Evolutionary conservation across 2,888 invertebrate genomes (phyloP).

Genomic region (Yponomeuta plumbellus): DNA sequence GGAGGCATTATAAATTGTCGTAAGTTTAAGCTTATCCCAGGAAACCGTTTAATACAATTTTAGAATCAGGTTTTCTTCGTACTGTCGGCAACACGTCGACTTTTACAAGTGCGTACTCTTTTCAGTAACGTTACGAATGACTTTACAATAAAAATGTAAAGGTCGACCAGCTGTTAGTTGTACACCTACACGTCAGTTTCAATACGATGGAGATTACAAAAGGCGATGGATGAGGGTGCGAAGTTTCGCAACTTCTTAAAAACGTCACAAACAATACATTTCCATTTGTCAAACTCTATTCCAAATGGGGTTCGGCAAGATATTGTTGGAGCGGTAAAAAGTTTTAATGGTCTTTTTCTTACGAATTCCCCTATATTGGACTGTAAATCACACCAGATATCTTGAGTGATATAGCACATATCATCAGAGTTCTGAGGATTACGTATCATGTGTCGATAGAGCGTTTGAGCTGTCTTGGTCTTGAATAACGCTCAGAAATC

Average conservation of each 20-base stretch:
- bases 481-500: not conserved
- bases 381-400: not conserved
- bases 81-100: too few species aligned
- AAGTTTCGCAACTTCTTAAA: constrained; percentile 39
- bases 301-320: constrained; percentile 32
- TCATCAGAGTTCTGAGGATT: not conserved
- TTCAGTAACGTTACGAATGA: too few species aligned
- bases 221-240: constrained; percentile 51
- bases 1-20: too few species aligned
- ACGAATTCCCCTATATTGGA: not conserved
- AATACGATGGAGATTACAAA: constrained; percentile 28
- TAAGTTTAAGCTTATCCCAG: too few species aligned
- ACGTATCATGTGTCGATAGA: not conserved
- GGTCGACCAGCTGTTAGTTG: not conserved
- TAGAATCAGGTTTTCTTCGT: too few species aligned
- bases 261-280: constrained; percentile 40
- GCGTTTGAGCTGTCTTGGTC: not conserved
- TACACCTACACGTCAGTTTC: constrained; percentile 1
- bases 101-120: too few species aligned
- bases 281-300: constrained; percentile 45
- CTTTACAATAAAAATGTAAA: too few species aligned
- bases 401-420: not conserved
- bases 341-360: constrained; percentile 9
- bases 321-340: constrained; percentile 31
- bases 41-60: too few species aligned